Evolutionary conservation across 2,113 vertebrate genomes (phyloP).

Genomic region (Leiothrix lutea): DNA sequence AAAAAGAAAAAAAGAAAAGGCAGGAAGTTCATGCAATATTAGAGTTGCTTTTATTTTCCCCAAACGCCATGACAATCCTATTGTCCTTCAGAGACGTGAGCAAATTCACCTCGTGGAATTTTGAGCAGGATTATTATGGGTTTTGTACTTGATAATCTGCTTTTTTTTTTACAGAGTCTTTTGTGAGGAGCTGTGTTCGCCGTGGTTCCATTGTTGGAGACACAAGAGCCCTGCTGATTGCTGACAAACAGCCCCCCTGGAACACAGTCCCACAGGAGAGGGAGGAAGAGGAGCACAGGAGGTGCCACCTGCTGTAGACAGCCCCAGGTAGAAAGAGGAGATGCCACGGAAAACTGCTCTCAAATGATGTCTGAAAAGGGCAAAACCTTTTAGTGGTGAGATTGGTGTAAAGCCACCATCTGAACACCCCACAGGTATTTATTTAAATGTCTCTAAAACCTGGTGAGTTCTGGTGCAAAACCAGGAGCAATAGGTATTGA

Average conservation of each 20-base stretch:
- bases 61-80: conserved; percentile 26
- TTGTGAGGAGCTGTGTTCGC: background rate
- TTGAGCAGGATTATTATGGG: background rate
- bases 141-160: background rate
- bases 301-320: background rate
- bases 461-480: background rate
- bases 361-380: background rate
- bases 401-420: background rate
- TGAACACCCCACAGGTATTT: background rate
- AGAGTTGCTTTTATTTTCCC: conserved; percentile 47
- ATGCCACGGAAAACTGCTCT: background rate
- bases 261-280: background rate
- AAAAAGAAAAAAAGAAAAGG: background rate
- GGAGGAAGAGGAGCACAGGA: background rate
- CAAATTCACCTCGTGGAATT: conserved; percentile 34
- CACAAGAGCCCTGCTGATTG: background rate
- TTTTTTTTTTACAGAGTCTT: background rate
- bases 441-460: background rate
- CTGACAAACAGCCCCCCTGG: background rate
- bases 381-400: background rate
- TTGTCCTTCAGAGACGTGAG: conserved; percentile 43
- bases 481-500: background rate
- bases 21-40: conserved; percentile 18
- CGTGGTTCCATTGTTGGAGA: background rate
- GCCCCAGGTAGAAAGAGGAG: background rate